Evolutionary conservation across 2,888 invertebrate species (phyloP), one percentile per base, ranked within the genome.

Genomic region (Erebia ligea): DNA sequence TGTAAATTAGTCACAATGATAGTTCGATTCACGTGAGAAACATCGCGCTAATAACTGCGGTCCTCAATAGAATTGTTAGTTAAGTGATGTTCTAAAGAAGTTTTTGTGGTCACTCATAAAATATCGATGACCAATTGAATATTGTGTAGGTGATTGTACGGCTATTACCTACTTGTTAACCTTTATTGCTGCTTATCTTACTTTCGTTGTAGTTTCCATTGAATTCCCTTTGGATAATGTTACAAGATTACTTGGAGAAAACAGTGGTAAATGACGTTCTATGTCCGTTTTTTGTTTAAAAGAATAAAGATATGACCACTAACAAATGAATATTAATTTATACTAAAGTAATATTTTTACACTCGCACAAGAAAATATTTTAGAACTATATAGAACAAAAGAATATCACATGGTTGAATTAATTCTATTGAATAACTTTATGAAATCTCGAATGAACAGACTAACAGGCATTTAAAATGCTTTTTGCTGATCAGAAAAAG

Each of bases 11-110:
- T 62, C 34, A 70, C 67, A 67, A 70, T 67, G 66, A 70, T 67
- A 62, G 19, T 67, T 48, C 65, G 59, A 61, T 70, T 70, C 66
- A 67, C 62, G 67, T 70, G 61, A 67, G 62, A 70, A 70, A 57
- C 67, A 67, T 67, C 59, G 19, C 56, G 65, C 59, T 70, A 67
- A 70, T 70, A 52, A 67, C 67, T 58, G 58, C 56, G 58, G 57
- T 64, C 64, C 59, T 73, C 68, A 70, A 73, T 72, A 68, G 61
- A 68, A 61, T 70, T 59, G 70, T 73, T 75, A 68, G 58, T 15
- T 67, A 72, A 72, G 68, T 69, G 67, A 67, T 70, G 57, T 69
- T 71, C 68, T 69, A 69, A 61, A 66, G 68, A 73, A 67, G 61
- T 56, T 70, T 62, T 67, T 68, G 61, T 70, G 48, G 62, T 54